Evolutionary conservation across 2,888 invertebrate genomes (phyloP), one percentile per base, ranked within the genome.

Genomic region (Drosophila rubida): DNA sequence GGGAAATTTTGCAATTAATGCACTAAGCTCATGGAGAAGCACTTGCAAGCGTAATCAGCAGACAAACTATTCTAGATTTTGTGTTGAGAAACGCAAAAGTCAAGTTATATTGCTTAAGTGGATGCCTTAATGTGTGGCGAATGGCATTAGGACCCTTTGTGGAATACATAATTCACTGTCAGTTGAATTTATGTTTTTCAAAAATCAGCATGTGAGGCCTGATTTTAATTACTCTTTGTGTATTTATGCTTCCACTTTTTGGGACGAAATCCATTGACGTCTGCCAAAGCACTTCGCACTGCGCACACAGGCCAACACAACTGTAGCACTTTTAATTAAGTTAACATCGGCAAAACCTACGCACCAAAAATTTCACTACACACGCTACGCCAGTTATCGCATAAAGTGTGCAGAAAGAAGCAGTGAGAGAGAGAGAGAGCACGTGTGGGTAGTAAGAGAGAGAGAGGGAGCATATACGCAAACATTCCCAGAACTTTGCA

Each of bases 161-260:
- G 30, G 30, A 58, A 76, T 64, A 50, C 53, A 76, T 76, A 61
- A 67, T 63, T 65, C 58, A 59, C 64, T 16, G 50, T 32, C 32
- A 39, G 39, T 55, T 65, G 58, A 63, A 80, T 72, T 79, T 77
- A 79, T 77, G 61, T 54, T 59, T 39, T 50, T 54, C 25, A 42
- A 69, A 72, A 73, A 81, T 80, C 78, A 68, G 59, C 75, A 59
- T 42, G 48, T 67, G 64, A 53, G 57, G 39, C 58, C 62, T 54
- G 62, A 77, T 77, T 83, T 80, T 75, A 83, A 83, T 80, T 82
- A 83, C 78, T 78, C 74, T 83, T 14, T 78, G 71, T 77, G 46
- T 66, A 58, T 71, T 74, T 69, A 68, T 76, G 69, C 54, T 48
- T 50, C 42, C 48, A 54, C 59, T 69, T 75, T 68, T 32, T 11